Evolutionary conservation across 2,797 vertebrate genomes (phyloP).

Genomic region (Austrolebias charrua): DNA sequence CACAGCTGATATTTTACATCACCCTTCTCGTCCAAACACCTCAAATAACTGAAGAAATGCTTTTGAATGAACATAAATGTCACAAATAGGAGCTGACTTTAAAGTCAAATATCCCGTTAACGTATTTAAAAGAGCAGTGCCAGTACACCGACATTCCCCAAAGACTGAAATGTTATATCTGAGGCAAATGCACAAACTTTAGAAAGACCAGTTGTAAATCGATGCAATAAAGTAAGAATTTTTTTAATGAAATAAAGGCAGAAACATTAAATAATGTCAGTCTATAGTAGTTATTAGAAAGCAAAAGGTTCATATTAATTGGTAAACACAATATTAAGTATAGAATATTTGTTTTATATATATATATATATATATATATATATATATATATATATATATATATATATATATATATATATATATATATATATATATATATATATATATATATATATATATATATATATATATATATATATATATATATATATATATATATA

Average conservation of each 20-base stretch:
- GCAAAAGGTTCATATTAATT: too few relatives aligned
- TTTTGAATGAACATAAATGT: not conserved
- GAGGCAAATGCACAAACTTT: too few relatives aligned
- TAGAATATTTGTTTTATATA: too few relatives aligned
- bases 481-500: too few relatives aligned
- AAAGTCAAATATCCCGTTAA: not conserved
- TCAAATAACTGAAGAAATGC: slow-evolving; percentile 13
- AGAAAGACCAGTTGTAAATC: not conserved
- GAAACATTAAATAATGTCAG: not conserved
- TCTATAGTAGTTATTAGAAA: not conserved
- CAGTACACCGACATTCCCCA: not conserved
- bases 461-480: too few relatives aligned
- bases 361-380: too few relatives aligned
- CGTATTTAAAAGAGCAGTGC: not conserved
- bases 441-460: too few relatives aligned
- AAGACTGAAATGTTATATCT: not conserved
- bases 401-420: too few relatives aligned
- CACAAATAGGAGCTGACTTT: not conserved
- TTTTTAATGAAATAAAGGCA: not conserved
- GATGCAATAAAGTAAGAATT: not conserved
- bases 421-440: too few relatives aligned
- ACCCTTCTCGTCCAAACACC: slow-evolving; percentile 13
- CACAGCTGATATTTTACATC: slow-evolving; percentile 11
- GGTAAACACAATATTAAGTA: too few relatives aligned
- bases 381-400: too few relatives aligned